Base-by-base conservation (phyloP, 2,113 vertebrate species). In the Strix aluco region DNA sequence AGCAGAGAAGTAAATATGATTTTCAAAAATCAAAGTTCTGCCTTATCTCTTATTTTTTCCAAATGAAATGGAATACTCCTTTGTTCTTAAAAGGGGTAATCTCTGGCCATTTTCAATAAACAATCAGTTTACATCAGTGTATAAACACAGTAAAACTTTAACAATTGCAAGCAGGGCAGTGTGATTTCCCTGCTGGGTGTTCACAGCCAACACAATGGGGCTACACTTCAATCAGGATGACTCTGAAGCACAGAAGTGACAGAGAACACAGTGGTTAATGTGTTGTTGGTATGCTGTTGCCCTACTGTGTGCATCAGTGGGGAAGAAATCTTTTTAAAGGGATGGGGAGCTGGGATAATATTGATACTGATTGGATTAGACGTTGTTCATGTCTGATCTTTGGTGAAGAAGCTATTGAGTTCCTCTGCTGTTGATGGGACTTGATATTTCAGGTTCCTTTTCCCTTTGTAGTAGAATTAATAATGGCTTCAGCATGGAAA, bases 321-420 rank as follows among this genome's bases (percentile, higher is more conserved):
- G 87, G 74, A 94, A 58, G 78, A 71, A 92, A 85, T 61, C 34
- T 2, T 27, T n/a, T 96, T 89, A 92, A 95, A 96, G 57, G 70
- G 58, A 69, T 69, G 63, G 71, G 46, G 82, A 92, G 62, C 73
- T 92, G 83, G 65, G 52, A 30, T 96, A 91, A 92, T 85, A 88
- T 49, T 86, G 89, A 96, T 96, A 27, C 32, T 95, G 86, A 92
- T 95, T 83, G 86, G 67, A 78, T 94, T 92, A 78, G 90, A 74
- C 92, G 17, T 81, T 86, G 67, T 82, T 94, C 73, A 6, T 92
- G 58, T 90, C 82, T 96, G 86, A 92, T 96, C 79, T 90, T 80
- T 51, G 65, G 92, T 73, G 94, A 86, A 96, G 88, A 86, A 86
- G 88, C 71, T 90, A 61, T 88, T 73, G 51, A 90, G 77, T 86